Evolutionary conservation across 2,797 vertebrate genomes (phyloP).

Genomic region (Pangasius macronema): DNA sequence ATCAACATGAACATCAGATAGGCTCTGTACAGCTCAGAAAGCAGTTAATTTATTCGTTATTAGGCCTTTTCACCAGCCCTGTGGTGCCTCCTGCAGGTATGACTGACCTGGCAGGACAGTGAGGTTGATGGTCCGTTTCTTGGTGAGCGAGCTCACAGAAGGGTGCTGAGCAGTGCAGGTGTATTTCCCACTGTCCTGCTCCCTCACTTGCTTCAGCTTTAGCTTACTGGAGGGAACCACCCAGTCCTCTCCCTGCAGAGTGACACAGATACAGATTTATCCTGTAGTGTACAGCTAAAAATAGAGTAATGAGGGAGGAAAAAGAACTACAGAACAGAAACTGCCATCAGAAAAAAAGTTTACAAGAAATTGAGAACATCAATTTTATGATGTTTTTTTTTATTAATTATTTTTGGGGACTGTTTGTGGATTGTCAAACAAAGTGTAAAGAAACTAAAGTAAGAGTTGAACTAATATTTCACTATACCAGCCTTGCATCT

Average conservation of each 20-base stretch:
- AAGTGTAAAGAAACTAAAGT: not conserved
- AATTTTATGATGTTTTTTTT: too few species aligned
- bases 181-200: conserved; percentile 70
- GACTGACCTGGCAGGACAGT: conserved; percentile 71
- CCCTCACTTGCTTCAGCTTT: conserved; percentile 65
- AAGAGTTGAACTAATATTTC: not conserved
- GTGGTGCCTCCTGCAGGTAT: not conserved
- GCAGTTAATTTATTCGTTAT: not conserved
- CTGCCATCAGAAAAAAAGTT: not conserved
- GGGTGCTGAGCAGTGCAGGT: conserved; percentile 75
- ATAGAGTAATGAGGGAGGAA: not conserved
- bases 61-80: not conserved
- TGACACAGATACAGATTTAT: conserved; percentile 27
- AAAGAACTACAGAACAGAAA: conserved; percentile 7
- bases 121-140: conserved; percentile 69
- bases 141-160: conserved; percentile 64
- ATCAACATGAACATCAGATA: conserved; percentile 1
- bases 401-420: not conserved
- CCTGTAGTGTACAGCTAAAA: not conserved
- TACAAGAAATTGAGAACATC: not conserved
- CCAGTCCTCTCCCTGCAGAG: conserved; percentile 75
- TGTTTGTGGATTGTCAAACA: not conserved
- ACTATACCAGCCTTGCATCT: not conserved
- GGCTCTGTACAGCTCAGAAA: not conserved
- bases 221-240: conserved; percentile 69